A percentile compares a stretch with the other conserved stretches of the same genome.
Conservation (phyloP, 2,888 invertebrate species). For the Leptarthrus brevirostris region DNA sequence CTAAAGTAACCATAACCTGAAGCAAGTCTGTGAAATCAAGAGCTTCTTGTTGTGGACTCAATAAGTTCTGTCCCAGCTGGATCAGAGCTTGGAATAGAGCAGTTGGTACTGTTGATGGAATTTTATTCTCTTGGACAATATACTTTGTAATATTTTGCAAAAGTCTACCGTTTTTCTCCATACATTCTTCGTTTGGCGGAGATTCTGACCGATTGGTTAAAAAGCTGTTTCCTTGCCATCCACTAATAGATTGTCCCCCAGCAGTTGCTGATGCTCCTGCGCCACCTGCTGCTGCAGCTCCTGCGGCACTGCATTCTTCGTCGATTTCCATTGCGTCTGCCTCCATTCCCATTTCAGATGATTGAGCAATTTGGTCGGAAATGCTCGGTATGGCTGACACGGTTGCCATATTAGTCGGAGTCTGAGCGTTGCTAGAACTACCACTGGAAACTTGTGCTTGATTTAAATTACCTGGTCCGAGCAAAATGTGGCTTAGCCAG, state of each 20-base stretch:
- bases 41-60: slow-evolving; percentile 74
- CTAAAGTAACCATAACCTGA: slow-evolving; percentile 83
- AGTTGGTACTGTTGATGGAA: slow-evolving; percentile 60
- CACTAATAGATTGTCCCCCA: slow-evolving; percentile 59
- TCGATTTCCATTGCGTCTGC: slow-evolving; percentile 67
- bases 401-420: slow-evolving; percentile 69
- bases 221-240: slow-evolving; percentile 66
- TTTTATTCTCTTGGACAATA: slow-evolving; percentile 75
- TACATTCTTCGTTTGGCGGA: slow-evolving; percentile 62
- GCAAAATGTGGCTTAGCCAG: slow-evolving; percentile 76
- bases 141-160: slow-evolving; percentile 78
- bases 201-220: slow-evolving; percentile 68
- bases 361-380: slow-evolving; percentile 64
- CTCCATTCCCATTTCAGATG: slow-evolving; percentile 59
- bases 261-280: slow-evolving; percentile 59
- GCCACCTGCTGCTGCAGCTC: slow-evolving; percentile 58
- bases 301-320: slow-evolving; percentile 63
- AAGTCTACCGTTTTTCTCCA: slow-evolving; percentile 77
- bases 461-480: slow-evolving; percentile 68
- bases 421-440: slow-evolving; percentile 69
- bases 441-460: slow-evolving; percentile 65
- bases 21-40: slow-evolving; percentile 83
- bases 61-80: slow-evolving; percentile 76
- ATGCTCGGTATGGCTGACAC: slow-evolving; percentile 66
- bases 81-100: slow-evolving; percentile 79